Conservation (phyloP, 2,797 vertebrate species). For the Gymnopithys bicolor region DNA sequence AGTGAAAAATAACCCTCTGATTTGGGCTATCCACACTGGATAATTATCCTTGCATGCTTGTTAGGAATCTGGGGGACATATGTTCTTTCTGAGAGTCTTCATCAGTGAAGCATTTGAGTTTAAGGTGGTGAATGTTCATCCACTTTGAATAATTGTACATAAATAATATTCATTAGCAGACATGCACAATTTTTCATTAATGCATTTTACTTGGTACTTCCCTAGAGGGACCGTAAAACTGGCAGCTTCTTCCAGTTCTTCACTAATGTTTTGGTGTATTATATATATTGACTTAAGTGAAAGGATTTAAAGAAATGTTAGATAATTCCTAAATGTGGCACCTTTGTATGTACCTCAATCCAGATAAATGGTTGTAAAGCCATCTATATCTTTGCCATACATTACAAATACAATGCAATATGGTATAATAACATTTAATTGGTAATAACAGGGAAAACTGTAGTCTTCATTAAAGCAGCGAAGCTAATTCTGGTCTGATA, state of each 20-base stretch:
- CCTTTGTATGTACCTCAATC: slow-evolving; percentile 20
- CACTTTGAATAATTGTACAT: slow-evolving; percentile 62
- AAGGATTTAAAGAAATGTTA: slow-evolving; percentile 37
- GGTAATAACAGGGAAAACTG: slow-evolving; percentile 67
- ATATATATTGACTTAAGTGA: slow-evolving; percentile 2
- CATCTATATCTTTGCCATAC: neutral
- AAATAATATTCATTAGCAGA: slow-evolving; percentile 58
- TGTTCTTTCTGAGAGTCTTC: slow-evolving; percentile 42
- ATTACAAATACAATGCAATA: slow-evolving; percentile 45
- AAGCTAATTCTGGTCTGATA: slow-evolving; percentile 74
- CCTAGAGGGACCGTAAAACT: slow-evolving; percentile 39
- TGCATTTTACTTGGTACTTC: slow-evolving; percentile 52
- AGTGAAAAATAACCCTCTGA: neutral
- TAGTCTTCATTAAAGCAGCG: slow-evolving; percentile 70
- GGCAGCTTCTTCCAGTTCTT: slow-evolving; percentile 22
- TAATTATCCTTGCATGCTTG: neutral
- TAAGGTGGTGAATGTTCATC: slow-evolving; percentile 23
- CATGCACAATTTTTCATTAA: slow-evolving; percentile 59
- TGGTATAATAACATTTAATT: slow-evolving; percentile 55
- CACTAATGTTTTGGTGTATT: slow-evolving; percentile 25
- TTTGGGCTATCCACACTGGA: neutral
- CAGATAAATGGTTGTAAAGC: slow-evolving; percentile 19
- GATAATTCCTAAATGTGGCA: neutral
- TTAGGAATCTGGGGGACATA: slow-evolving; percentile 7
- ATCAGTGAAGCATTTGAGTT: slow-evolving; percentile 51